Percentiles rank a stretch among this genome's conserved stretches.
Conservation (phyloP, 2,113 vertebrate species). For the Gadus chalcogrammus region DNA sequence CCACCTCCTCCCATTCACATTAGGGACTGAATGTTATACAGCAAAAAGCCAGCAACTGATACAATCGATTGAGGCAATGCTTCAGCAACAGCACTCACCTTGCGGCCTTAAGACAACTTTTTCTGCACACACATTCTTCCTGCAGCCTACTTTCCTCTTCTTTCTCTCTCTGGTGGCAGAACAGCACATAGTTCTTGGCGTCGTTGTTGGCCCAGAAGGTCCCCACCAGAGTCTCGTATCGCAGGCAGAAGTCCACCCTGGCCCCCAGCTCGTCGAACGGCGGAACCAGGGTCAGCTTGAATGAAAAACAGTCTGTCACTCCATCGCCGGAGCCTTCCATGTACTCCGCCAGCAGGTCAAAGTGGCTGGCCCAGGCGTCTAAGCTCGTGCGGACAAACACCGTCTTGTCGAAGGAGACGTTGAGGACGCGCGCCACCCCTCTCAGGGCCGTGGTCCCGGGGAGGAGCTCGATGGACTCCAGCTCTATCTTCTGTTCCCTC, state of each 20-base stretch:
- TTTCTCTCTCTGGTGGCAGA: slow-evolving; percentile 78
- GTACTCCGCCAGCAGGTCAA: slow-evolving; percentile 89
- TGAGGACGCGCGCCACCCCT: slow-evolving; percentile 86
- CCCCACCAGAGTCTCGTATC: slow-evolving; percentile 86
- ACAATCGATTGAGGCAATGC: background rate
- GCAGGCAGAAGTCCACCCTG: slow-evolving; percentile 90
- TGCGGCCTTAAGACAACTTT: slow-evolving; percentile 87
- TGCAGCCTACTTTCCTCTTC: slow-evolving; percentile 52
- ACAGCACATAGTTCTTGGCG: slow-evolving; percentile 81
- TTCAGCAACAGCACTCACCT: slow-evolving; percentile 69
- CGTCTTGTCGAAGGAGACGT: slow-evolving; percentile 85
- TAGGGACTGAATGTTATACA: no score
- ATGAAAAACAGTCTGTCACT: slow-evolving; percentile 84
- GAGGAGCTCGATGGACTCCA: slow-evolving; percentile 81
- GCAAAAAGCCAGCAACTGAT: background rate
- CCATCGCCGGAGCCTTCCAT: slow-evolving; percentile 79
- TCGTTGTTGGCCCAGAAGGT: slow-evolving; percentile 94
- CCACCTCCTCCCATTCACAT: background rate
- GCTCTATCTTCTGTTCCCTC: slow-evolving; percentile 76
- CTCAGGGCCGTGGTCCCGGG: slow-evolving; percentile 79
- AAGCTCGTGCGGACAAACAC: slow-evolving; percentile 87
- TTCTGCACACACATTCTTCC: slow-evolving; percentile 74
- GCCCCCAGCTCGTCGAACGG: slow-evolving; percentile 78
- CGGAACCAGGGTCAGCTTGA: slow-evolving; percentile 85
- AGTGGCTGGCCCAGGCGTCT: slow-evolving; percentile 86